A percentile compares a stretch with the other conserved stretches of the same genome.
Conservation (phyloP, 1,140 invertebrate species). For the Drosophila melanica region DNA sequence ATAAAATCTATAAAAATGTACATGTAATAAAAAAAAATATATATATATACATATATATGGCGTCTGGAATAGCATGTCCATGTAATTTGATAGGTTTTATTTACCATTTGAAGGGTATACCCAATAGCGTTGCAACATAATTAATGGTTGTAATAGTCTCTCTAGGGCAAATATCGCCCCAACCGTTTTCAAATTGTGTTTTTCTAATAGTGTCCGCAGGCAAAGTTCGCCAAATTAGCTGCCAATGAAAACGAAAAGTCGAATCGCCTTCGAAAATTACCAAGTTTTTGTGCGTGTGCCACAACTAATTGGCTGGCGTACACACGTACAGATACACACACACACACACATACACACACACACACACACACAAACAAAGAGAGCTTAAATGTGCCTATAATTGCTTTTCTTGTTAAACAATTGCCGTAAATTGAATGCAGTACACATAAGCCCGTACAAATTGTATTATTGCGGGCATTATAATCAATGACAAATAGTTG, state of each 20-base stretch:
- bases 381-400: conserved; percentile 38
- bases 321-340: neutral
- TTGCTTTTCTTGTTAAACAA: conserved; percentile 58
- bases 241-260: conserved; percentile 30
- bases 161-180: neutral
- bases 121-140: conserved; percentile 8
- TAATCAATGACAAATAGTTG: conserved; percentile 72
- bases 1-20: neutral
- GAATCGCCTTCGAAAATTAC: conserved; percentile 21
- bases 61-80: too few relatives aligned
- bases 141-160: conserved; percentile 40
- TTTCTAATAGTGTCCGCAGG: conserved; percentile 46
- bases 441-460: conserved; percentile 13
- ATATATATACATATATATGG: too few relatives aligned
- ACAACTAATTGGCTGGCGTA: conserved; percentile 37
- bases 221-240: conserved; percentile 38
- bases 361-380: neutral
- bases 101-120: neutral
- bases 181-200: conserved; percentile 1
- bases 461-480: conserved; percentile 37
- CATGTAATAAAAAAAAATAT: too few relatives aligned
- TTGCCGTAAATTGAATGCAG: conserved; percentile 56
- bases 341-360: neutral
- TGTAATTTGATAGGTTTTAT: too few relatives aligned
- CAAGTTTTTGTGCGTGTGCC: conserved; percentile 23